Evolutionary conservation across 35 echinoderm and acorn worm genomes (phyloP).

Genomic region (Apostichopus californicus): DNA sequence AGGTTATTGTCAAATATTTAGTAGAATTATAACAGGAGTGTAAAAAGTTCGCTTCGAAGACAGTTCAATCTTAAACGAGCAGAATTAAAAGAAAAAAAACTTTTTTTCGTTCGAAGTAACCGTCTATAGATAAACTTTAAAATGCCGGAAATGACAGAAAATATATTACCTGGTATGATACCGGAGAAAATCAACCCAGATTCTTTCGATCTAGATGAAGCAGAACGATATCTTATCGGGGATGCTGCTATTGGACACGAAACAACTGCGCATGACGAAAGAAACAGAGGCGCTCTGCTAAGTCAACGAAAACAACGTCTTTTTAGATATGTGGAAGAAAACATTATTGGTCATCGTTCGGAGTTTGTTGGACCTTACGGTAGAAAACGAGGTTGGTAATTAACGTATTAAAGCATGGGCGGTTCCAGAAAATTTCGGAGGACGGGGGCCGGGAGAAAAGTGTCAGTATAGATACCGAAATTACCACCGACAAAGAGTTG

Average conservation of each 20-base stretch:
- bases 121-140: background rate
- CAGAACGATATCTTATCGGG: background rate
- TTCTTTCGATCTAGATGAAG: slow-evolving; percentile 11
- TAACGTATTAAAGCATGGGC: no score
- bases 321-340: slow-evolving; percentile 27
- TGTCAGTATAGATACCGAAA: no score
- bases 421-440: no score
- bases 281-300: background rate
- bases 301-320: background rate
- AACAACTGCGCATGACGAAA: background rate
- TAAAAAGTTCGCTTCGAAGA: no score
- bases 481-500: no score
- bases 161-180: background rate
- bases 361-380: slow-evolving; percentile 27
- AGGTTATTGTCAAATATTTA: no score
- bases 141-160: slow-evolving; percentile 14
- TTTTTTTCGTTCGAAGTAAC: no score
- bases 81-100: no score
- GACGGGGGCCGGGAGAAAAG: no score
- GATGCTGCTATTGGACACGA: background rate
- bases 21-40: no score
- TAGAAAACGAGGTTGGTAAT: slow-evolving; percentile 24
- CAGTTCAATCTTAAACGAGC: no score
- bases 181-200: background rate
- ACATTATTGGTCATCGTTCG: slow-evolving; percentile 3